phyloP scores from a whole-genome alignment of 2,888 invertebrate genomes.

The Cancer borealis region DNA sequence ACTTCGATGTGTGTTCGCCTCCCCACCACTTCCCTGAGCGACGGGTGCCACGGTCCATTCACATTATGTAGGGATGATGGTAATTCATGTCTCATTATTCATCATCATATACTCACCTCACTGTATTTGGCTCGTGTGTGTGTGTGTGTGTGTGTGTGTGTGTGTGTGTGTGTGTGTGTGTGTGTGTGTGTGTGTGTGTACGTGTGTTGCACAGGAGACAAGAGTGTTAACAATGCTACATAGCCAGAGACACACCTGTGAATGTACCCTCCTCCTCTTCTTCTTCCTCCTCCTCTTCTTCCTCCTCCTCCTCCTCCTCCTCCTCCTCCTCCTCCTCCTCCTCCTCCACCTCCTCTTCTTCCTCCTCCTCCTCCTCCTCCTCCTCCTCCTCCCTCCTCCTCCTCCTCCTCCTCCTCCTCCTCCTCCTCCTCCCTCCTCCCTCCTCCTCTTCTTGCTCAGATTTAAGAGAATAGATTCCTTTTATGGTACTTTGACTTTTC shows the following conservation, averaged over 20 bases:
- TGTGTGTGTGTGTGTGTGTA: conserved; percentile 3
- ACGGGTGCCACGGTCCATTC: too few relatives aligned
- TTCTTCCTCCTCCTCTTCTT: conserved; percentile 20
- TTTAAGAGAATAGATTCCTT: conserved; percentile 3
- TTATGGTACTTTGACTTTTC: conserved; percentile 17
- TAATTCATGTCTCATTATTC: too few relatives aligned
- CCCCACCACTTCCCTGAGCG: too few relatives aligned
- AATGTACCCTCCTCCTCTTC: background rate
- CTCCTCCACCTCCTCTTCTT: background rate
- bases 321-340: conserved; percentile 3
- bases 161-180: conserved; percentile 17
- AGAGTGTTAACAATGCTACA: conserved; percentile 11
- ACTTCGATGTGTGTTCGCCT: too few relatives aligned
- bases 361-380: background rate
- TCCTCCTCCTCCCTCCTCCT: conserved; percentile 20
- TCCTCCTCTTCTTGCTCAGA: background rate
- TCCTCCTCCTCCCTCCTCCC: conserved; percentile 10
- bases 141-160: conserved; percentile 20
- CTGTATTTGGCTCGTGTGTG: background rate
- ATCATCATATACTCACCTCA: too few relatives aligned
- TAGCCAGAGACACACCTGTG: background rate
- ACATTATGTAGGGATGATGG: too few relatives aligned
- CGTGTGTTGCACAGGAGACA: background rate
- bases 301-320: conserved; percentile 20
- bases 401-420: conserved; percentile 4